These are phyloP conservation scores for Celastrina argiolus DNA, from an alignment of 2,888 invertebrate species.

Conservation along the genomic window DNA sequence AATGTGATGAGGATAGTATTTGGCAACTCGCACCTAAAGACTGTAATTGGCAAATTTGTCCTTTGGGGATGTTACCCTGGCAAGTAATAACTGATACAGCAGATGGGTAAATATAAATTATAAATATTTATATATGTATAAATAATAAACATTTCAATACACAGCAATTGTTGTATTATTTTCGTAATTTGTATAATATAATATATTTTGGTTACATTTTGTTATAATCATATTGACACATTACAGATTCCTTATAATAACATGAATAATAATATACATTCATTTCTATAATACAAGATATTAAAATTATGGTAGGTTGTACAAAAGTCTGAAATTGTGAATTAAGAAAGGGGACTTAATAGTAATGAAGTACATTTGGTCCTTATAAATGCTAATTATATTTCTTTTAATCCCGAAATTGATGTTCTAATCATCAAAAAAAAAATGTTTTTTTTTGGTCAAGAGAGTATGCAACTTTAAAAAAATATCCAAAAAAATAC, in stretches of 20 bases:
- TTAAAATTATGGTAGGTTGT: constrained; percentile 43
- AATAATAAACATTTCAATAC: constrained; percentile 43
- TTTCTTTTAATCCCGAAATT: no score
- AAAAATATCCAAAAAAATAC: constrained; percentile 6
- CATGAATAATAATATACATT: constrained; percentile 73
- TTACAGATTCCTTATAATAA: constrained; percentile 70
- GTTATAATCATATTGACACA: constrained; percentile 61
- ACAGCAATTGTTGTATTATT: constrained; percentile 70
- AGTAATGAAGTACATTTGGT: constrained; percentile 19
- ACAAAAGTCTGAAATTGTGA: constrained; percentile 25
- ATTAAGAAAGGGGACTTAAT: constrained; percentile 6
- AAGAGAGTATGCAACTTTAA: background rate
- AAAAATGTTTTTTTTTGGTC: background rate
- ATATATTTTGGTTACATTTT: constrained; percentile 74
- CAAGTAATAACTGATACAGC: constrained; percentile 39
- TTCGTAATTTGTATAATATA: constrained; percentile 74
- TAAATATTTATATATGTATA: constrained; percentile 29
- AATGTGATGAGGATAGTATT: constrained; percentile 39
- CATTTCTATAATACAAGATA: constrained; percentile 65
- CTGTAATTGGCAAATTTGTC: constrained; percentile 63
- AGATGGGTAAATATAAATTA: constrained; percentile 27
- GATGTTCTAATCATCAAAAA: background rate
- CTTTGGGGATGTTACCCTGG: constrained; percentile 74
- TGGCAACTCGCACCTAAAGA: constrained; percentile 53
- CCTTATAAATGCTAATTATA: constrained; percentile 21